These are phyloP conservation scores for Hydroisotoma schaefferi DNA, from an alignment of 2,888 invertebrate species.

Conservation along the genomic window DNA sequence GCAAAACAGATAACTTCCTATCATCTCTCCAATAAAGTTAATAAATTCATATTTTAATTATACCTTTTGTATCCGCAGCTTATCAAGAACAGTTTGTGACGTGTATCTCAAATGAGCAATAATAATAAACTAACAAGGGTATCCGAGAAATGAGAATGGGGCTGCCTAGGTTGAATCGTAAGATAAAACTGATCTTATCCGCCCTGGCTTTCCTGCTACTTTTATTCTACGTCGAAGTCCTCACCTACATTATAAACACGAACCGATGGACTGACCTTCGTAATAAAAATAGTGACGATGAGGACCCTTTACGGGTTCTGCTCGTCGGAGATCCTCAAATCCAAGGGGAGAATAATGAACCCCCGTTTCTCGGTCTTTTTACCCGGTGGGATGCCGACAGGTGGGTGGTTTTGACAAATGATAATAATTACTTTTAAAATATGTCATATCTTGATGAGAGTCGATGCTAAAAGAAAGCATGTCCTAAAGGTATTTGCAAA, in stretches of 20 bases:
- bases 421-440: neutral
- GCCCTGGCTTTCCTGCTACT: too few relatives aligned
- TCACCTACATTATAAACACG: neutral
- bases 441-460: constrained; percentile 5
- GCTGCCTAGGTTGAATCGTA: too few relatives aligned
- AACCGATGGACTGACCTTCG: neutral
- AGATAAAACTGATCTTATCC: too few relatives aligned
- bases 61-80: too few relatives aligned
- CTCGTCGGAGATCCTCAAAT: constrained; percentile 90
- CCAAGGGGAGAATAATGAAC: constrained; percentile 74
- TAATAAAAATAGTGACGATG: neutral
- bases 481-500: constrained; percentile 67
- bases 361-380: constrained; percentile 63
- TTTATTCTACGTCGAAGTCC: constrained; percentile 4
- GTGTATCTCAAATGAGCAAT: too few relatives aligned
- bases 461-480: neutral
- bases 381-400: constrained; percentile 85
- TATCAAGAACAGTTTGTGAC: too few relatives aligned
- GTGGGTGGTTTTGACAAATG: constrained; percentile 52
- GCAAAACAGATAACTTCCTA: too few relatives aligned
- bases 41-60: too few relatives aligned
- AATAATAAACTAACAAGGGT: too few relatives aligned
- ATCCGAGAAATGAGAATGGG: too few relatives aligned
- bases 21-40: too few relatives aligned
- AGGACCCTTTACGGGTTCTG: constrained; percentile 61